Evolutionary conservation across 2,888 invertebrate species (phyloP).

Genomic region (Mylabris sibirica): DNA sequence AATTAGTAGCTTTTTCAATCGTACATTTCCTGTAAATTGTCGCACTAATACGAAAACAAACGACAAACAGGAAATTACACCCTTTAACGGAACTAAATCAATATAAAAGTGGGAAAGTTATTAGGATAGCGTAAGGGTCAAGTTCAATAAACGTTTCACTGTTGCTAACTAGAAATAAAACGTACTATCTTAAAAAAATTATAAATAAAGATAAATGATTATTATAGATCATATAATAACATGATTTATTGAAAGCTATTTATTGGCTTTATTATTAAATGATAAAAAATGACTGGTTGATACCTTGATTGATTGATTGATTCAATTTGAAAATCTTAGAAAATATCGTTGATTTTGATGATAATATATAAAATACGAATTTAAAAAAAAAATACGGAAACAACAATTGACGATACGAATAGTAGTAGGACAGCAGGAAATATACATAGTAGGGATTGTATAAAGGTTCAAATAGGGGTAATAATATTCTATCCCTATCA

Average conservation of each 20-base stretch:
- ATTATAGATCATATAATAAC: not conserved
- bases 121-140: not conserved
- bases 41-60: not conserved
- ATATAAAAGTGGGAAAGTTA: not conserved
- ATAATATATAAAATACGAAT: not conserved
- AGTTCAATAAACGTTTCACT: not conserved
- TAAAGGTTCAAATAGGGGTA: not conserved
- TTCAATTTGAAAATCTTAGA: not conserved
- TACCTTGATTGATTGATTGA: not conserved
- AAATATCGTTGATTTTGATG: too few species aligned
- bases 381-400: not conserved
- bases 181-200: not conserved
- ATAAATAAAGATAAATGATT: not conserved
- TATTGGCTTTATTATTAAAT: too few species aligned
- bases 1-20: not conserved
- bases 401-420: not conserved
- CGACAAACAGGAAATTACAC: not conserved
- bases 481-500: too few species aligned
- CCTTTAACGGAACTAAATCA: not conserved
- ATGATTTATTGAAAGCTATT: too few species aligned
- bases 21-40: not conserved
- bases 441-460: not conserved
- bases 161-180: not conserved
- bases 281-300: too few species aligned
- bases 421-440: slow-evolving; percentile 6